phyloP scores from a whole-genome alignment of 2,113 vertebrate species.

The Eurystomus gularis region DNA sequence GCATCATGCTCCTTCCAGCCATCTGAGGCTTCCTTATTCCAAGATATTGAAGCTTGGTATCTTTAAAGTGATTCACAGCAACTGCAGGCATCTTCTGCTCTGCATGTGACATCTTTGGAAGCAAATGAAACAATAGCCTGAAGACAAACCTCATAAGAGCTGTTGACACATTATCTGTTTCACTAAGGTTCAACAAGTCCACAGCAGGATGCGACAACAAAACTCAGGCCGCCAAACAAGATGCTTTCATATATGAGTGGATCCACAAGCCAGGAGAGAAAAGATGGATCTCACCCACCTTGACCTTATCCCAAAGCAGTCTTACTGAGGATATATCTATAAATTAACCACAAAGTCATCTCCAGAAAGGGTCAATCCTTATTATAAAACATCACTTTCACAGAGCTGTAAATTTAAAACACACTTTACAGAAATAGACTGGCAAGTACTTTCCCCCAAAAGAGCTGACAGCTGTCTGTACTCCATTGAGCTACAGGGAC shows the following conservation, averaged over 20 bases:
- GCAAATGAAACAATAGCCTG: not conserved
- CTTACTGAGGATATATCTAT: not conserved
- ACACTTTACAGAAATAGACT: not conserved
- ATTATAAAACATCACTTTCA: not conserved
- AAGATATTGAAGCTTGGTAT: not conserved
- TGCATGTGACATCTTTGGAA: not conserved
- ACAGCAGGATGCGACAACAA: not conserved
- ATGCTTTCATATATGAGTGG: not conserved
- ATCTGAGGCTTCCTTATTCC: not conserved
- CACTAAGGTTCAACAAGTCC: not conserved
- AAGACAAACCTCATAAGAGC: not conserved
- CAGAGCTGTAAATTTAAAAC: slow-evolving; percentile 36
- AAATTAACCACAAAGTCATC: slow-evolving; percentile 6
- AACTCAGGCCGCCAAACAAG: not conserved
- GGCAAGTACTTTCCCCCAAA: not conserved
- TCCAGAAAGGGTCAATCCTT: slow-evolving; percentile 34
- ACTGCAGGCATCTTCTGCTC: slow-evolving; percentile 7
- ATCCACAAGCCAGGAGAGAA: not conserved
- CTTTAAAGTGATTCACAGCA: not conserved
- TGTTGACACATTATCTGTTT: slow-evolving; percentile 20
- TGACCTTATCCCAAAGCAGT: not conserved
- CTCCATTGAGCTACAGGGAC: not conserved
- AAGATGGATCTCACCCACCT: not conserved
- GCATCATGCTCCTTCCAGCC: not conserved
- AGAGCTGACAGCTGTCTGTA: slow-evolving; percentile 20